These are phyloP conservation scores for Macrobrachium nipponense DNA, from an alignment of 1,140 invertebrate species.

Conservation along the genomic window DNA sequence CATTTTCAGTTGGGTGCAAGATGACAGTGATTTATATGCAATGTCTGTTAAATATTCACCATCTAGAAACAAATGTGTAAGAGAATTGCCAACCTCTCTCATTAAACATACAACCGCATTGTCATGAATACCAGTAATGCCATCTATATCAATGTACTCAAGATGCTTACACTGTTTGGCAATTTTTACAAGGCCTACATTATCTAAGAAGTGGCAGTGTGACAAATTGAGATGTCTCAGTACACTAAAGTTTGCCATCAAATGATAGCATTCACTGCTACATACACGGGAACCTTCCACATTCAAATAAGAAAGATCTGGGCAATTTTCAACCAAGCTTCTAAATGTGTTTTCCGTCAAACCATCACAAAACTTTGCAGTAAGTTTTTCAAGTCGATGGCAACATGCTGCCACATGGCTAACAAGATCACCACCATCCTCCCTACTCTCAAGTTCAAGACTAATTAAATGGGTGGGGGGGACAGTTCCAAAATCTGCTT, in stretches of 20 bases:
- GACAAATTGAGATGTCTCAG: slow-evolving; percentile 60
- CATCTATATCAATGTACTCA: slow-evolving; percentile 63
- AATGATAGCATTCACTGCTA: slow-evolving; percentile 24
- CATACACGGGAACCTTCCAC: slow-evolving; percentile 49
- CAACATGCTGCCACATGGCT: slow-evolving; percentile 37
- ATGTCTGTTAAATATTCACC: slow-evolving; percentile 64
- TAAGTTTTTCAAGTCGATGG: slow-evolving; percentile 35
- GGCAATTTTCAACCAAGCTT: slow-evolving; percentile 41
- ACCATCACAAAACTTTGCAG: slow-evolving; percentile 47
- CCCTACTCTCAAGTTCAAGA: slow-evolving; percentile 34
- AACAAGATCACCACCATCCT: slow-evolving; percentile 36
- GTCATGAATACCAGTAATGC: slow-evolving; percentile 59
- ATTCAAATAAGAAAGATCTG: slow-evolving; percentile 42
- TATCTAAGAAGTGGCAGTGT: slow-evolving; percentile 56
- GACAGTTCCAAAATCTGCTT: not conserved
- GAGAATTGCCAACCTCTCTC: slow-evolving; percentile 17
- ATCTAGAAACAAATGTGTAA: slow-evolving; percentile 59
- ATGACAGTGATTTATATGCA: slow-evolving; percentile 41
- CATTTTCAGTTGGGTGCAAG: slow-evolving; percentile 53
- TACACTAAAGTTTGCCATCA: slow-evolving; percentile 42
- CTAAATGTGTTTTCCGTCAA: slow-evolving; percentile 32
- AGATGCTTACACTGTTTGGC: slow-evolving; percentile 55
- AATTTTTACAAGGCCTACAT: slow-evolving; percentile 49
- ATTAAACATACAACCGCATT: slow-evolving; percentile 52
- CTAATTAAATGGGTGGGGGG: not conserved